A percentile compares a stretch with the other conserved stretches of the same genome.
phyloP scores from a whole-genome alignment of 2,113 vertebrate species.

The Psittacus erithacus region DNA sequence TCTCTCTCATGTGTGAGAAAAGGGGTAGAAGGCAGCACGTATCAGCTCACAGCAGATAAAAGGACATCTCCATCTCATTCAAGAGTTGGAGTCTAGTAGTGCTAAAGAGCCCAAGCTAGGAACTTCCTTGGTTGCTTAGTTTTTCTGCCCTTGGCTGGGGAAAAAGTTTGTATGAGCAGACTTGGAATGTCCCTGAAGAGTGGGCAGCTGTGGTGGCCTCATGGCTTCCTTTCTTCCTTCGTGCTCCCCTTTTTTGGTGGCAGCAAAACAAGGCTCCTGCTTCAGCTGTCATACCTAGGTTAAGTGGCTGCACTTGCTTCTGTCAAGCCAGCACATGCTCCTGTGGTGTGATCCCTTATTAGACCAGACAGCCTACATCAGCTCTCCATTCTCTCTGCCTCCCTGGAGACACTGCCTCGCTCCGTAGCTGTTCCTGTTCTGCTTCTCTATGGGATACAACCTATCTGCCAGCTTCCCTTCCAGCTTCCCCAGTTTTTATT shows the following conservation, averaged over 20 bases:
- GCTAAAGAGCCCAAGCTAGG: not conserved
- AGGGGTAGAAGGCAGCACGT: not conserved
- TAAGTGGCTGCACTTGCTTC: conserved; percentile 72
- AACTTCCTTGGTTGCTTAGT: not conserved
- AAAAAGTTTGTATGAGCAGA: not conserved
- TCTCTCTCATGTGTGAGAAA: not conserved
- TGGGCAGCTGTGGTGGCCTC: not conserved
- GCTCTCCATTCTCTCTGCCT: conserved; percentile 55
- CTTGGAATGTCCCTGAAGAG: not conserved
- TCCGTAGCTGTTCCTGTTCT: conserved; percentile 61
- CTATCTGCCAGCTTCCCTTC: conserved; percentile 19
- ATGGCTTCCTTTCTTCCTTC: not conserved
- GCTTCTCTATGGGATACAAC: conserved; percentile 49
- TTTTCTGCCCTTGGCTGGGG: not conserved
- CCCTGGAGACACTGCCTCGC: conserved; percentile 41
- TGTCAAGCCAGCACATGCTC: conserved; percentile 68
- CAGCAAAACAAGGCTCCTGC: conserved; percentile 1
- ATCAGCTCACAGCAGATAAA: not conserved
- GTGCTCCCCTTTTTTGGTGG: not conserved
- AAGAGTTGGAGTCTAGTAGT: not conserved
- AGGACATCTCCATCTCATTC: not conserved
- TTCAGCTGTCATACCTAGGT: conserved; percentile 61
- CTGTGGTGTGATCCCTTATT: conserved; percentile 81
- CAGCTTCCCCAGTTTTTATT: not conserved
- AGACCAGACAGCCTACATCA: conserved; percentile 81